Percentiles rank a stretch among this genome's conserved stretches.
phyloP scores from a whole-genome alignment of 2,113 vertebrate species.

The Cryptotis parvus region DNA sequence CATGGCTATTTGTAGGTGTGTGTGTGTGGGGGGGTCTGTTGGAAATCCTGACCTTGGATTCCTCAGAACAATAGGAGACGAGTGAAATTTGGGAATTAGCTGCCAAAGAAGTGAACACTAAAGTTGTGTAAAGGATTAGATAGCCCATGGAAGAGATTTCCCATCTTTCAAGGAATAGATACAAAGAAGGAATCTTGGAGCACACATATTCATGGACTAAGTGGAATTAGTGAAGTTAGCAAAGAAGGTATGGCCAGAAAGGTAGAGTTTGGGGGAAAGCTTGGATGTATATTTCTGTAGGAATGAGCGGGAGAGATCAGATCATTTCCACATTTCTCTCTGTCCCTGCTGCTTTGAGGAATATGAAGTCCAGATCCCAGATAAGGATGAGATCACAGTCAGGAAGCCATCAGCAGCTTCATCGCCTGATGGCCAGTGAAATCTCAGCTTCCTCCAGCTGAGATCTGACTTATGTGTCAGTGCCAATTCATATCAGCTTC shows the following conservation, averaged over 20 bases:
- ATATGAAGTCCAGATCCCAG: no score
- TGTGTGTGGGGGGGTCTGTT: no score
- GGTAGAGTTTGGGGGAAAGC: neutral
- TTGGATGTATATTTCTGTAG: neutral
- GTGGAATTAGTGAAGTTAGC: neutral
- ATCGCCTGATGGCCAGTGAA: constrained; percentile 2
- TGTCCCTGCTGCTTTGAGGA: no score
- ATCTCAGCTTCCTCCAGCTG: neutral
- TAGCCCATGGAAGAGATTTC: neutral
- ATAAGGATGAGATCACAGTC: neutral
- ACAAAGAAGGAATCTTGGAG: neutral
- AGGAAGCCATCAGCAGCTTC: neutral
- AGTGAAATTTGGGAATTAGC: constrained; percentile 28
- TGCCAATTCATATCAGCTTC: neutral
- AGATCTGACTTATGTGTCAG: constrained; percentile 1
- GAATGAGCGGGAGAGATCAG: neutral
- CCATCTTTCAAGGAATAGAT: neutral
- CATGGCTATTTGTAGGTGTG: neutral
- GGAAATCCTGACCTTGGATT: neutral
- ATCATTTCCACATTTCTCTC: no score
- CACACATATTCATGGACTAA: neutral
- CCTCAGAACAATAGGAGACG: neutral
- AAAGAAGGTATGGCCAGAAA: neutral
- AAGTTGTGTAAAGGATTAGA: neutral
- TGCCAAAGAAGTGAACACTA: neutral